Percentiles rank a stretch among this genome's conserved stretches.
phyloP scores from a whole-genome alignment of 2,888 invertebrate species.

The Eristalis pertinax region DNA sequence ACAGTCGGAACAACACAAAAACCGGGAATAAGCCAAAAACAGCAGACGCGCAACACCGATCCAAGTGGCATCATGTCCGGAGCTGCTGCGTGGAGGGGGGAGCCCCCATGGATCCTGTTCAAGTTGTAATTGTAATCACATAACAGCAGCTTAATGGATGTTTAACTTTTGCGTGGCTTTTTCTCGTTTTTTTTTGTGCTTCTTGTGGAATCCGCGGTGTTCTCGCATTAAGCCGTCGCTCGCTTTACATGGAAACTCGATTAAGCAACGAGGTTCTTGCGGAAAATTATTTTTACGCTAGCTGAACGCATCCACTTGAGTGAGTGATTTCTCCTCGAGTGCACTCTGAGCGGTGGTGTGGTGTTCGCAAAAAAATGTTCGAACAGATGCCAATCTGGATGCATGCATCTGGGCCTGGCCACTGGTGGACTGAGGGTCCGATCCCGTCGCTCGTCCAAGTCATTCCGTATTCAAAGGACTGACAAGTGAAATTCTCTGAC shows the following conservation, averaged over 20 bases:
- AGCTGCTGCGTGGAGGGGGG: conserved; percentile 1
- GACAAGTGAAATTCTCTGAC: neutral
- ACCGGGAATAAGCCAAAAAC: neutral
- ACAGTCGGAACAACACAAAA: conserved; percentile 11
- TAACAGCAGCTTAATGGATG: conserved; percentile 67
- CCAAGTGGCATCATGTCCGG: conserved; percentile 47
- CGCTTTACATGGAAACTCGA: conserved; percentile 35
- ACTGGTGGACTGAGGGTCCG: neutral
- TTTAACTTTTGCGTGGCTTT: conserved; percentile 45
- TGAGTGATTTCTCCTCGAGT: neutral
- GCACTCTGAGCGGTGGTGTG: neutral
- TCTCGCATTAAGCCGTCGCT: conserved; percentile 32
- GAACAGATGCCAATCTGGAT: neutral
- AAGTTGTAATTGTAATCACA: conserved; percentile 68
- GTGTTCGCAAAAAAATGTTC: neutral
- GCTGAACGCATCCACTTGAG: conserved; percentile 32
- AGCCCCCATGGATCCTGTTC: conserved; percentile 27
- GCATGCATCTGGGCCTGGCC: neutral
- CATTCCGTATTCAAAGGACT: neutral
- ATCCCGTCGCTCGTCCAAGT: neutral
- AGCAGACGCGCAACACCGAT: conserved; percentile 18
- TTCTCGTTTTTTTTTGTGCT: neutral
- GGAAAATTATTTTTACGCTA: conserved; percentile 12
- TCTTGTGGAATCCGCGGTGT: conserved; percentile 23
- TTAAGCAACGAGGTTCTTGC: conserved; percentile 18